Evolutionary conservation across 2,797 vertebrate species (phyloP).

Genomic region (Platyrinchus mystaceus): DNA sequence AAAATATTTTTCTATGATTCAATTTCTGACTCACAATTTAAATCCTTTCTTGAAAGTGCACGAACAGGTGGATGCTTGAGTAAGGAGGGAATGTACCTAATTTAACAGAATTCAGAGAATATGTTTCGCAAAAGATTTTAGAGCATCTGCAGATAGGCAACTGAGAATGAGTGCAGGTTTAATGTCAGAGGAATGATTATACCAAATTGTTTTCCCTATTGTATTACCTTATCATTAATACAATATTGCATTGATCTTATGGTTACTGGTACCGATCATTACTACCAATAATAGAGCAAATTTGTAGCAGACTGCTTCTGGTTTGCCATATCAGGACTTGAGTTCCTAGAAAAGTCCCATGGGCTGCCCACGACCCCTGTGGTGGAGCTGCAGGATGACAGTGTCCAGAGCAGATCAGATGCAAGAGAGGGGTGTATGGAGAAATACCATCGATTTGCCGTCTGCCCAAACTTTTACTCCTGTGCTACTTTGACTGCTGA

Average conservation of each 20-base stretch:
- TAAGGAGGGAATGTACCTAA: background rate
- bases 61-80: background rate
- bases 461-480: background rate
- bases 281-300: background rate
- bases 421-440: background rate
- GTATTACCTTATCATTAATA: background rate
- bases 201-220: background rate
- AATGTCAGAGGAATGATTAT: background rate
- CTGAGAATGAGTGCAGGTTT: background rate
- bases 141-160: background rate
- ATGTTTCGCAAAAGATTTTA: background rate
- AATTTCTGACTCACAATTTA: background rate
- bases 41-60: background rate
- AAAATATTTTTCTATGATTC: background rate
- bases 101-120: background rate
- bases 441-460: background rate
- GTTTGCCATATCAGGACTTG: background rate
- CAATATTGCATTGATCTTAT: background rate
- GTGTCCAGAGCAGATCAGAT: background rate
- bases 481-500: background rate
- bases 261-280: background rate
- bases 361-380: fast-evolving
- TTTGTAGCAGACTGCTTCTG: background rate
- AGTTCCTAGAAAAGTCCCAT: background rate
- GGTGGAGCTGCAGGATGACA: background rate